Base-by-base conservation (phyloP, 2,113 vertebrate species). In the Probosciger aterrimus region DNA sequence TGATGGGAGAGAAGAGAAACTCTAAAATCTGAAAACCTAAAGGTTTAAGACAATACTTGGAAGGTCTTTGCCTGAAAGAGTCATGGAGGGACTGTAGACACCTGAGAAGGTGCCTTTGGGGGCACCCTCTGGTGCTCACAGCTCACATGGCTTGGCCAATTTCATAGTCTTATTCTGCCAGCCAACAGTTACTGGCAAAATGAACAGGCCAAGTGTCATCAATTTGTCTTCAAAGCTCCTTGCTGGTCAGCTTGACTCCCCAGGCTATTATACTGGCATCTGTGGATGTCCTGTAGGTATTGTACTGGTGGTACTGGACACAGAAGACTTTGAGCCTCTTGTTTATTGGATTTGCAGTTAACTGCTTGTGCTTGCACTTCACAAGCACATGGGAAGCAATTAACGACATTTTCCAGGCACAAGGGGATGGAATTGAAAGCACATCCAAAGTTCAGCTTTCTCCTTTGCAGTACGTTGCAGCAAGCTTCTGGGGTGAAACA, bases 351-450 rank as follows among this genome's bases (percentile, higher is more conserved):
- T 82, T 88, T 76, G 62, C 52, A 14, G 30, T 31, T 30, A 39
- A 2, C 25, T 33, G n/a, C 50, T 91, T 8, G 16, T 25, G 12
- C 28, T 76, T 55, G 35, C 4, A 3, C 17, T 75, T 52, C 19
- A 7, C 1, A 6, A 4, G 14, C 39, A 4, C 13, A 1, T 1
- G 24, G 24, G 65, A 39, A 52, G 31, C 1, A 52, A 59, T 30
- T 43, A 57, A 3, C 3, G 53, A 57, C 20, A 6, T 14, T 50
- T 60, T 24, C 37, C 18, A 41, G 68, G 59, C 5, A 7, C 10
- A 19, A 43, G 31, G 27, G 22, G 77, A 43, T 4, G 43, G 41
- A 60, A 55, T 46, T 43, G 37, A 37, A 50, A 63, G 13, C 10
- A 4, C n/a, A 37, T 13, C 39, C 65, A 49, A 74, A 87, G 50